Evolutionary conservation across 2,797 vertebrate genomes (phyloP).

Genomic region (Menidia menidia): DNA sequence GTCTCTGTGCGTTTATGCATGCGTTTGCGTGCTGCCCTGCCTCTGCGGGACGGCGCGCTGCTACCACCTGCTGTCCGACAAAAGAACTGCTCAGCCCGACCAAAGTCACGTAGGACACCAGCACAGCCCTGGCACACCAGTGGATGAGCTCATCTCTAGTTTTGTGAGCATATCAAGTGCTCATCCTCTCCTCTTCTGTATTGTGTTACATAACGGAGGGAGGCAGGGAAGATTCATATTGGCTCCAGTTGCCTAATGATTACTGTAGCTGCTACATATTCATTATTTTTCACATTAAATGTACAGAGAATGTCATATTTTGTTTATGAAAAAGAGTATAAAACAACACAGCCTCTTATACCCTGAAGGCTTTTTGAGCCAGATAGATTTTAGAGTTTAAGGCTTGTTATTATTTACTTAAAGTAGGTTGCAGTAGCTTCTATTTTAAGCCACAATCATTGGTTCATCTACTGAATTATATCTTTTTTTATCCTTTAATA

Average conservation of each 20-base stretch:
- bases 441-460: neutral
- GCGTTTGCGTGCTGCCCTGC: slow-evolving; percentile 15
- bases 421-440: slow-evolving; percentile 1
- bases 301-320: slow-evolving; percentile 28
- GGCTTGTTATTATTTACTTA: slow-evolving; percentile 14
- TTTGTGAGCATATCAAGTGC: slow-evolving; percentile 61
- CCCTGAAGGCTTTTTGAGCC: slow-evolving; percentile 16
- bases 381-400: too few species aligned
- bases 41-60: slow-evolving; percentile 36
- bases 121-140: slow-evolving; percentile 61
- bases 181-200: slow-evolving; percentile 32
- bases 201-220: slow-evolving; percentile 37
- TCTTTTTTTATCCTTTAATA: neutral
- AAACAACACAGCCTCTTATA: neutral
- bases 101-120: slow-evolving; percentile 78
- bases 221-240: slow-evolving; percentile 28
- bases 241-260: slow-evolving; percentile 47
- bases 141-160: slow-evolving; percentile 75
- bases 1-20: slow-evolving; percentile 1
- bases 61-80: slow-evolving; percentile 73
- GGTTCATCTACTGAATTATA: too few species aligned
- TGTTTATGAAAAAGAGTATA: slow-evolving; percentile 11
- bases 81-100: slow-evolving; percentile 28
- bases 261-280: slow-evolving; percentile 38
- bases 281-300: slow-evolving; percentile 51